Percentiles rank a stretch among this genome's conserved stretches.
Evolutionary conservation across 2,888 invertebrate genomes (phyloP).

Genomic region (Tachina fera): DNA sequence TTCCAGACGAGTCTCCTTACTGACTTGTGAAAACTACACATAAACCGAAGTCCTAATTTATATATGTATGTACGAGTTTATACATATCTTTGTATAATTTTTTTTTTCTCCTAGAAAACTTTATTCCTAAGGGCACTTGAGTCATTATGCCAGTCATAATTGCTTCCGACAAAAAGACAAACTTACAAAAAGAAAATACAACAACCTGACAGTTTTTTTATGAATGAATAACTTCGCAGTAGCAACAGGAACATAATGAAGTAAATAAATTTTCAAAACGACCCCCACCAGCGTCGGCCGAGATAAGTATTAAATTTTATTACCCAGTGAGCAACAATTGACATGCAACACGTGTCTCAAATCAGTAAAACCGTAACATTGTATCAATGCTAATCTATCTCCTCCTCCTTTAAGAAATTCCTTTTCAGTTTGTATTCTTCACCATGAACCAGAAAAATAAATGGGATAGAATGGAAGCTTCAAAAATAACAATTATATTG

Average conservation of each 20-base stretch:
- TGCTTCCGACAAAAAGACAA: conserved; percentile 34
- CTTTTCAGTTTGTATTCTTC: neutral
- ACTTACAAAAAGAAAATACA: conserved; percentile 17
- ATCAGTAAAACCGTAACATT: conserved; percentile 64
- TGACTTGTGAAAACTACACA: too few species aligned
- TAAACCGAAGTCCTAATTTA: conserved; percentile 8
- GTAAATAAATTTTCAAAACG: conserved; percentile 9
- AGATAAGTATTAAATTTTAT: conserved; percentile 44
- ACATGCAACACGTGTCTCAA: conserved; percentile 70
- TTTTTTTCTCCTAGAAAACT: conserved; percentile 16
- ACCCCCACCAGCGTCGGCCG: conserved; percentile 21
- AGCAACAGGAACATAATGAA: neutral
- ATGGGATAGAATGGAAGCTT: conserved; percentile 16
- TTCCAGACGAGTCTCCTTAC: too few species aligned
- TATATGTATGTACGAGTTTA: neutral
- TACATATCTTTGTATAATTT: too few species aligned
- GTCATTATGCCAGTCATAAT: conserved; percentile 48
- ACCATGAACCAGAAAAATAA: conserved; percentile 2
- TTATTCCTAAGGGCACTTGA: conserved; percentile 32
- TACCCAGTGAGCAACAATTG: conserved; percentile 70
- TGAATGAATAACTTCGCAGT: neutral
- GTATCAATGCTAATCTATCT: conserved; percentile 64
- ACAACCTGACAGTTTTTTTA: conserved; percentile 32
- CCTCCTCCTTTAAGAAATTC: conserved; percentile 12
- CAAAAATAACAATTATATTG: conserved; percentile 16